phyloP scores from a whole-genome alignment of 2,797 vertebrate genomes.

The Neomorphus geoffroyi region DNA sequence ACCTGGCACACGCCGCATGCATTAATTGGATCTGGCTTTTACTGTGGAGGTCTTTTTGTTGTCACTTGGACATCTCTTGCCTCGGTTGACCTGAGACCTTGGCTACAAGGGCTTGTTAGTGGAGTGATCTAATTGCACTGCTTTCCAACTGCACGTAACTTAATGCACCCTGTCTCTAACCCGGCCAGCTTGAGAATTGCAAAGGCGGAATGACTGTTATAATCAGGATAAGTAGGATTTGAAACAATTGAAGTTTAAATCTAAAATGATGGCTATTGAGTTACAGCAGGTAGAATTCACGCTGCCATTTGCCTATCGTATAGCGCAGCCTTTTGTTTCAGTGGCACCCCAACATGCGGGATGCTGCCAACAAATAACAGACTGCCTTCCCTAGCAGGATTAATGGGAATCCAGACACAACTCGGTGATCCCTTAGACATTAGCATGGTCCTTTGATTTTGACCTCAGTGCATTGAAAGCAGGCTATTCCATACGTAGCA shows the following conservation, averaged over 20 bases:
- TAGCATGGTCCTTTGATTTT: not conserved
- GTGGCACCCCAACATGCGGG: not conserved
- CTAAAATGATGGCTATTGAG: slow-evolving; percentile 30
- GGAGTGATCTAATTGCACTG: not conserved
- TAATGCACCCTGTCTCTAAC: not conserved
- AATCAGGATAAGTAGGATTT: slow-evolving; percentile 10
- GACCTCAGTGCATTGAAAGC: not conserved
- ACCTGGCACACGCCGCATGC: not conserved
- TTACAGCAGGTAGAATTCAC: not conserved
- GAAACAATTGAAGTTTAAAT: slow-evolving; percentile 72
- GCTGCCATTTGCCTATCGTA: not conserved
- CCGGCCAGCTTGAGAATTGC: not conserved
- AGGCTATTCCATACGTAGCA: not conserved
- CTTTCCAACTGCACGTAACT: slow-evolving; percentile 46
- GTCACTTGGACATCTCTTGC: not conserved
- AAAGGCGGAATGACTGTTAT: not conserved
- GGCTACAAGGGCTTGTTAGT: not conserved
- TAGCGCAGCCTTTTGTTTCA: not conserved
- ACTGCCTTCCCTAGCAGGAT: not conserved
- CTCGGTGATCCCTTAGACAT: not conserved
- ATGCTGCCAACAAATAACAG: not conserved
- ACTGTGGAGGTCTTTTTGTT: not conserved
- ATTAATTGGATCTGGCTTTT: not conserved
- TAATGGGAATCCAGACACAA: not conserved
- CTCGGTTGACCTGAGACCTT: not conserved